Base-by-base conservation (phyloP, 2,113 vertebrate species). In the Oncorhynchus nerka region DNA sequence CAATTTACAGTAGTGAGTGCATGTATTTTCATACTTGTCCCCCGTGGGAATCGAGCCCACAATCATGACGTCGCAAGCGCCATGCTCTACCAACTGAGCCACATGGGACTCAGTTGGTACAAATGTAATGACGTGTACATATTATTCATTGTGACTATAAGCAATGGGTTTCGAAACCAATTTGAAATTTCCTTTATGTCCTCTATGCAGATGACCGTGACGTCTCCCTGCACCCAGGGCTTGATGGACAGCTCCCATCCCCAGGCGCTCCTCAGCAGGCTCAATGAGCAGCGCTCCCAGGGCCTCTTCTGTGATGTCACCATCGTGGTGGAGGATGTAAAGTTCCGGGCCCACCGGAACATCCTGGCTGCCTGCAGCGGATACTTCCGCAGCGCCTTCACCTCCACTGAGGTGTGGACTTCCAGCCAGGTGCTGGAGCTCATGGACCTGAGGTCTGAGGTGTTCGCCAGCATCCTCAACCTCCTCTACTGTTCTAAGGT, bases 401-500 rank as follows among this genome's bases (percentile, higher is more conserved):
- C 94, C 74, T 92, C 94, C 71, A 93, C 94, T 28, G 94, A 95
- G 1, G 93, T 94, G 69, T 95, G 94, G 79, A 94, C 93, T 83
- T 95, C 96, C 20, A 91, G 95, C 72, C 97, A 98, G 3, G 97
- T 99, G 30, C 92, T 99, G 86, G 96, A 99, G 87, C 92, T 99
- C 81, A 94, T 96, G 86, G 97, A 98, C 87, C 93, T 99, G 69
- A 98, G 97, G 89, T 97, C 98, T 8, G 98, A 99, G 80, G 97
- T 98, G 79, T 99, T 99, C 79, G 97, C 96, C 71, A 95, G 94
- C 81, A 96, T 99, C 79, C 94, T 99, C 72, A 97, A 99, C 91
- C 99, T 98, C 48, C 98, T 99, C 85, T 99, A 99, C 90, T 96
- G 95, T 84, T 97, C 97, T 76, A 99, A 96, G 16, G 95, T 98